Conservation (phyloP, 2,113 vertebrate species). For the Heterocephalus glaber region DNA sequence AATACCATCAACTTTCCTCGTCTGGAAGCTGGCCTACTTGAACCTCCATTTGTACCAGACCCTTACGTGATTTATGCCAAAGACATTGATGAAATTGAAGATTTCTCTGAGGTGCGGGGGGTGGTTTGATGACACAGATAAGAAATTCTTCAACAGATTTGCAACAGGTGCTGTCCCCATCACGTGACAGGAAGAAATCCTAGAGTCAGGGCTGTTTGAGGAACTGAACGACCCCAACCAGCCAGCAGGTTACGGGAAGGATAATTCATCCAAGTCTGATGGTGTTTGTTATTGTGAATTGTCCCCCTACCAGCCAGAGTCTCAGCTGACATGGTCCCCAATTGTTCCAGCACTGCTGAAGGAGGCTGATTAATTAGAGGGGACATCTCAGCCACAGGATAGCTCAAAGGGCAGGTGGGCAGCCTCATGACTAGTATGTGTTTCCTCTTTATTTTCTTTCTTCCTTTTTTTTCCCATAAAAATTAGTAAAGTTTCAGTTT, state of each 20-base stretch:
- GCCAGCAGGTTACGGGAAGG: slow-evolving; percentile 79
- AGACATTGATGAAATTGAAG: slow-evolving; percentile 92
- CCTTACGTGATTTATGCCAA: slow-evolving; percentile 95
- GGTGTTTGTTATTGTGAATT: slow-evolving; percentile 89
- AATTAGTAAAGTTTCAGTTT: slow-evolving; percentile 58
- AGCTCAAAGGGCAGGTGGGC: neutral
- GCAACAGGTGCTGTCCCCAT: slow-evolving; percentile 90
- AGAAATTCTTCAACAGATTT: slow-evolving; percentile 93
- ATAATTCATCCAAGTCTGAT: slow-evolving; percentile 86
- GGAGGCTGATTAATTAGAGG: neutral
- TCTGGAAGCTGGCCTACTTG: slow-evolving; percentile 92
- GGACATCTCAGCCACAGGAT: neutral
- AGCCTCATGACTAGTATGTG: neutral
- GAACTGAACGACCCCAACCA: slow-evolving; percentile 91
- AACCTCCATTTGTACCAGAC: slow-evolving; percentile 93
- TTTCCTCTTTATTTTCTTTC: neutral
- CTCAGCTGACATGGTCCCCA: slow-evolving; percentile 2
- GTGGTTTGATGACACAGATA: slow-evolving; percentile 93
- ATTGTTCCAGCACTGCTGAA: slow-evolving; percentile 48
- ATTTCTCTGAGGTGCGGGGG: slow-evolving; percentile 94
- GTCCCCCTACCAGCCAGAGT: neutral
- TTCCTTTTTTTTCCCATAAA: neutral
- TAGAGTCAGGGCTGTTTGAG: slow-evolving; percentile 92
- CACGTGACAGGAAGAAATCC: slow-evolving; percentile 93
- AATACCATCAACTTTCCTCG: slow-evolving; percentile 93